Evolutionary conservation across 2,797 vertebrate species (phyloP).

Genomic region (Onychomys torridus): DNA sequence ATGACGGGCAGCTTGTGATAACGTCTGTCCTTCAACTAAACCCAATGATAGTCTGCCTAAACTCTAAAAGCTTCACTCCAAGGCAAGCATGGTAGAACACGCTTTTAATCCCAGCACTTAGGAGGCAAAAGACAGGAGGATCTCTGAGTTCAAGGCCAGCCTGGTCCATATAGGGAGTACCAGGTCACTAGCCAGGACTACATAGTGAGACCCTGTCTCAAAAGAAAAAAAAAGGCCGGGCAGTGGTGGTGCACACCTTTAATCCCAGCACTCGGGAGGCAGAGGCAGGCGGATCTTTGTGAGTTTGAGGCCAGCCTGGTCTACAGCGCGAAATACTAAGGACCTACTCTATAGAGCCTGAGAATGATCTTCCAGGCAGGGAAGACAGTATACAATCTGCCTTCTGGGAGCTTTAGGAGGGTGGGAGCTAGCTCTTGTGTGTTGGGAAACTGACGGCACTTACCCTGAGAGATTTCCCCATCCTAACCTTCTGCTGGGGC

Average conservation of each 20-base stretch:
- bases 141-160: neutral
- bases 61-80: neutral
- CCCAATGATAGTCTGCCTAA: neutral
- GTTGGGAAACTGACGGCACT: neutral
- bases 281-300: no score
- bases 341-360: neutral
- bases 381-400: neutral
- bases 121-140: neutral
- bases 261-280: no score
- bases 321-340: neutral
- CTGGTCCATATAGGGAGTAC: no score
- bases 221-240: no score
- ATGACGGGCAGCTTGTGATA: neutral
- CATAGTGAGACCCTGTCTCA: neutral
- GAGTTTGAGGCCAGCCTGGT: no score
- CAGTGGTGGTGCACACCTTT: no score
- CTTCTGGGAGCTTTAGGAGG: neutral
- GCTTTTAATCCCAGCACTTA: neutral
- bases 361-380: neutral
- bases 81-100: neutral
- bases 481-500: neutral
- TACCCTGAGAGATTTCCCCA: fast-evolving
- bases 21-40: neutral
- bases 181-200: neutral
- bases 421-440: neutral